Conservation (phyloP, 1,140 invertebrate genomes). For the Aphaenogaster floridana region DNA sequence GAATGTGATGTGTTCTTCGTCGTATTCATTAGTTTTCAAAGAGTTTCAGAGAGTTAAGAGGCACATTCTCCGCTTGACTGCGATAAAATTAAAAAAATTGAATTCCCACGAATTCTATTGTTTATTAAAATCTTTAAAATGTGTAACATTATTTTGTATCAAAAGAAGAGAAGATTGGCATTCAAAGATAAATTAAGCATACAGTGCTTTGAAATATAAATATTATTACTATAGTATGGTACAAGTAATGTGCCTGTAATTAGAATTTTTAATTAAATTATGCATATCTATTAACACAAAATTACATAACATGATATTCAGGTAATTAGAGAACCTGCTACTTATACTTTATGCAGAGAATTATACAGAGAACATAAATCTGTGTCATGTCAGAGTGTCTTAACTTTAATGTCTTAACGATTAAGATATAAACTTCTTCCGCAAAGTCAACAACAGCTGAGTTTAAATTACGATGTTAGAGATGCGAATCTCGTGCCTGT, state of each 20-base stretch:
- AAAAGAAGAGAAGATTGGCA: background rate
- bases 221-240: background rate
- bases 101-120: background rate
- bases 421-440: constrained; percentile 60
- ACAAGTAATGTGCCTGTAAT: background rate
- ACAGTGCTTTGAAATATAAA: background rate
- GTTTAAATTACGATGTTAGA: constrained; percentile 52
- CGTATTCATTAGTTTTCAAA: background rate
- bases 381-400: constrained; percentile 27
- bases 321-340: constrained; percentile 33
- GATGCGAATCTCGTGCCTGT: constrained; percentile 52
- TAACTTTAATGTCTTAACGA: constrained; percentile 52
- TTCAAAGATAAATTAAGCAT: background rate
- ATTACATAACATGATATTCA: background rate
- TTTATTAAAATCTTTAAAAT: background rate
- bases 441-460: constrained; percentile 50
- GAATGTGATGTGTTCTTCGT: too few relatives aligned
- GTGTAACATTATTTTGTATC: background rate
- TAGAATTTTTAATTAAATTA: constrained; percentile 15
- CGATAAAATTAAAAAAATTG: background rate
- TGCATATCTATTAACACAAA: background rate
- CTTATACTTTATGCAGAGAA: background rate
- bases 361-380: constrained; percentile 37
- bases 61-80: background rate
- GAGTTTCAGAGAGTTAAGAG: background rate